These are phyloP conservation scores for Cossypha polioptera DNA, from an alignment of 2,797 vertebrate species.

Conservation along the genomic window DNA sequence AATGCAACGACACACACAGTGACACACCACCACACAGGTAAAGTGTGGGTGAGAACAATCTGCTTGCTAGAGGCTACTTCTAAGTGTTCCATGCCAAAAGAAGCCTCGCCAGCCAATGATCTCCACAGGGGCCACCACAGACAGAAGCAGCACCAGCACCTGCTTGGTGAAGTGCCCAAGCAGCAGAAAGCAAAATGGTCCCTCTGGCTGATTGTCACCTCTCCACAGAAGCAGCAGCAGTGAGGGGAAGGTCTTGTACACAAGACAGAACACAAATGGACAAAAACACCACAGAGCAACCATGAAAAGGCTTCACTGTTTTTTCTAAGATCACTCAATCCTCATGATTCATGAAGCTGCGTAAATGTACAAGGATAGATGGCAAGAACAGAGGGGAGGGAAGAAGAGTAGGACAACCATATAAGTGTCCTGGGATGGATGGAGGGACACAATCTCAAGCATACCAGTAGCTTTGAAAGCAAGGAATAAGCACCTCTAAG, in stretches of 20 bases:
- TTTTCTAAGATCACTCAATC: not conserved
- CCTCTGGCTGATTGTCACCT: not conserved
- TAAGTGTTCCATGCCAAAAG: not conserved
- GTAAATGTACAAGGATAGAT: not conserved
- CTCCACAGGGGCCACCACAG: not conserved
- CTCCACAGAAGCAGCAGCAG: not conserved
- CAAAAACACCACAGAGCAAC: not conserved
- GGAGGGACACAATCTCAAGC: not conserved
- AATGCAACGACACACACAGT: not conserved
- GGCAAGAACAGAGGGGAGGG: no score
- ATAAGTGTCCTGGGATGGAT: not conserved
- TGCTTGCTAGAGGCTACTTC: not conserved
- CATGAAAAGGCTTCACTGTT: not conserved
- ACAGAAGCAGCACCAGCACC: not conserved
- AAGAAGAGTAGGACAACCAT: not conserved
- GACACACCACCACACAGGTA: accelerated
- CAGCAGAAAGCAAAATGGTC: not conserved
- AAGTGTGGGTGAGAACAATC: not conserved
- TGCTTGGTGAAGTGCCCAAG: not conserved
- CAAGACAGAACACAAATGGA: not conserved
- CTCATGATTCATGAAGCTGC: not conserved
- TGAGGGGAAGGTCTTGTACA: accelerated
- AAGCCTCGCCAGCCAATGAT: not conserved
- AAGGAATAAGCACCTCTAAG: not conserved
- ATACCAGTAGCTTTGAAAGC: not conserved